Evolutionary conservation across 1,140 invertebrate genomes (phyloP), one percentile per base, ranked within the genome.

Genomic region (Probaryconus sp.): DNA sequence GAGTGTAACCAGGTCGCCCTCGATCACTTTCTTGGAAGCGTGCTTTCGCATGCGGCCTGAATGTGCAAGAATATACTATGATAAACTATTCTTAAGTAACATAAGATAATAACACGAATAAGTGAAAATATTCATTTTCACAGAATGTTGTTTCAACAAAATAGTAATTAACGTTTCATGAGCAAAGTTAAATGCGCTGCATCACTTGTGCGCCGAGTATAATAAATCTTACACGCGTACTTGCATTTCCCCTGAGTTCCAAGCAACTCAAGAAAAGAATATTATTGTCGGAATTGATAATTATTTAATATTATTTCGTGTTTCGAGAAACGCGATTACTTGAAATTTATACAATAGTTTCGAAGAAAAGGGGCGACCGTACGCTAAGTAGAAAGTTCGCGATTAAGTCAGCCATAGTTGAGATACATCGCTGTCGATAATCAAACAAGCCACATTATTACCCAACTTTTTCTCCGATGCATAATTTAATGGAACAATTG

Each of bases 11-110:
- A 33, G 76, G 76, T 78, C 71, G 63, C 70, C 70, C 76, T 74
- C 71, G 71, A 78, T 74, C 71, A 71, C 64, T 75, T 75, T 75
- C 76, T 74, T 60, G 67, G 76, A 78, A 78, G 68, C 58, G 33
- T 74, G 67, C 61, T 70, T 76, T 76, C 65, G 73, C 74, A 72
- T 76, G 68, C 51, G 68, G 63, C 74, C 74, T 76, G 68, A 72
- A 76, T 71, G 67, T 56, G 56, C 67, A 68, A 76, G 63, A 76
- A 72, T 72, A 76, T 68, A 53, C 74, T 76, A 64, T 72, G 63
- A 76, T 76, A 70, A 71, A 71, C 56, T 76, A 63, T 68, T 76
- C 68, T 47, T 67, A 67, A 64, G 63, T 53, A 60, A 55, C 48
- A 76, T 76, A 76, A 76, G 61, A 76, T 76, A 74, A 68, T 68